phyloP scores from a whole-genome alignment of 1,140 invertebrate species.

The Drosophila elegans region DNA sequence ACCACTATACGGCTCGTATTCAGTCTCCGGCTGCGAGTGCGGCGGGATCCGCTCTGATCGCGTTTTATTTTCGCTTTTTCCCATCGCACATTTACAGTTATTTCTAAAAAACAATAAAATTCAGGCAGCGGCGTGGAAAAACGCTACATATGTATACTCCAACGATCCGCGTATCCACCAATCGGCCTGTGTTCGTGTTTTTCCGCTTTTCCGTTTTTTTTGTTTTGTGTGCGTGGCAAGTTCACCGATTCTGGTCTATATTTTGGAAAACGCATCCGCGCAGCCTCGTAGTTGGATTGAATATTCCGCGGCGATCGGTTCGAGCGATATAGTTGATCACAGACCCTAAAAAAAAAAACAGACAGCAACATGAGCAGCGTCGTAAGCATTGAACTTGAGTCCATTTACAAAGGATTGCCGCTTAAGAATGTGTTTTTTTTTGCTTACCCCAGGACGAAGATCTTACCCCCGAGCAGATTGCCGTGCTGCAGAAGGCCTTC shows the following conservation, averaged over 20 bases:
- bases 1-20: conserved; percentile 74
- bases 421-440: conserved; percentile 15
- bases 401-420: conserved; percentile 1
- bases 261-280: conserved; percentile 77
- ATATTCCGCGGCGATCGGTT: conserved; percentile 72
- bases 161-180: conserved; percentile 37
- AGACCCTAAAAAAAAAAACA: conserved; percentile 3
- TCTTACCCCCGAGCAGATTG: conserved; percentile 88
- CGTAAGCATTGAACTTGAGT: conserved; percentile 33
- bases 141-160: conserved; percentile 52
- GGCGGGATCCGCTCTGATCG: conserved; percentile 28
- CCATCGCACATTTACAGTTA: conserved; percentile 78
- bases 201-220: conserved; percentile 21
- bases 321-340: conserved; percentile 54
- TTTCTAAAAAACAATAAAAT: conserved; percentile 84
- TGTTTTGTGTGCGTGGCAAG: conserved; percentile 65
- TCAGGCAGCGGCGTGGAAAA: conserved; percentile 71
- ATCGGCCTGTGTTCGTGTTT: conserved; percentile 23
- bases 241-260: conserved; percentile 76
- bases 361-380: conserved; percentile 74
- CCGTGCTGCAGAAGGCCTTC: conserved; percentile 96
- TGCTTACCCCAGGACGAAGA: conserved; percentile 86
- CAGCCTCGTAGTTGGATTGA: conserved; percentile 73
- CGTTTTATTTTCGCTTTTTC: conserved; percentile 76
- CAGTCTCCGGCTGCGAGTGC: conserved; percentile 46